phyloP scores from a whole-genome alignment of 2,797 vertebrate species.

The Thaleichthys pacificus region DNA sequence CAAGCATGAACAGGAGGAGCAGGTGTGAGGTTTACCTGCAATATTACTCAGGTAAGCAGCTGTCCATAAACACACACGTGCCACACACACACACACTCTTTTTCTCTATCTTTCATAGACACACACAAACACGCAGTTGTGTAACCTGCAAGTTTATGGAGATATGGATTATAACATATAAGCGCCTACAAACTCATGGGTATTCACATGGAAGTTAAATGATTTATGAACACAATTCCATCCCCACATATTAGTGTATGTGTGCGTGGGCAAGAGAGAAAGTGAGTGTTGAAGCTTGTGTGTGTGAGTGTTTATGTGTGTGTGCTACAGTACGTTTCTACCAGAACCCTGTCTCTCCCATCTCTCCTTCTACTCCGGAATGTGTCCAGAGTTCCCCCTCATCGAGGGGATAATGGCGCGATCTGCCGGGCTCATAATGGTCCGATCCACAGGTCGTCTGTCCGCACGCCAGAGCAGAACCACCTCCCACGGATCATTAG shows the following conservation, averaged over 20 bases:
- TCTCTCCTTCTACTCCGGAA: background rate
- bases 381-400: constrained; percentile 57
- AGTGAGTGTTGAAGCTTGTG: background rate
- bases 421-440: constrained; percentile 64
- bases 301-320: background rate
- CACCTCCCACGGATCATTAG: constrained; percentile 76
- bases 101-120: background rate
- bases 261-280: background rate
- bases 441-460: constrained; percentile 60
- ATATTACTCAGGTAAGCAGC: background rate
- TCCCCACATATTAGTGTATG: background rate
- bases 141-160: too few relatives aligned
- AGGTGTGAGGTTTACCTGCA: too few relatives aligned
- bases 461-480: constrained; percentile 65
- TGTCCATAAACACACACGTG: background rate
- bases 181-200: constrained; percentile 16
- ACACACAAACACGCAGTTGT: background rate
- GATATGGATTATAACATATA: constrained; percentile 18
- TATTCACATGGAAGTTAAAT: constrained; percentile 35
- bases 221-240: constrained; percentile 36
- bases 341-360: constrained; percentile 25
- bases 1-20: too few relatives aligned
- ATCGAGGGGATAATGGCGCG: constrained; percentile 71
- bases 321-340: background rate
- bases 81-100: background rate